Base-by-base conservation (phyloP, 2,113 vertebrate species). In the Gallinago undulata region DNA sequence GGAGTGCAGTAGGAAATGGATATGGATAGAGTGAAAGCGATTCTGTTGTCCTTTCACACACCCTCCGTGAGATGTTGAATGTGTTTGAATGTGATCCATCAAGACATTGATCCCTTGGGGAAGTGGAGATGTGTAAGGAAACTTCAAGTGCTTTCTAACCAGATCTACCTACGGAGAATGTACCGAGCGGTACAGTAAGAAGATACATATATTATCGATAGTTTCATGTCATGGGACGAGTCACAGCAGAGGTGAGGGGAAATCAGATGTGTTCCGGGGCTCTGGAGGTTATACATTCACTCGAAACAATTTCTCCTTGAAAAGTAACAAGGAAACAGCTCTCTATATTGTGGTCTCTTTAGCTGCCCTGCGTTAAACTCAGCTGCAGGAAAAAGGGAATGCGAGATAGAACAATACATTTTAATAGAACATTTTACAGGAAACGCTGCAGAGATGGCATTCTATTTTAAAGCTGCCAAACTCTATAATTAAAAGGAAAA, bases 51-150 rank as follows among this genome's bases (percentile, higher is more conserved):
- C 96, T 97, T 97, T 97, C 84, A 94, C 96, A 98, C 97, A 97
- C 97, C 92, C 97, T 97, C 93, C 76, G 90, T 95, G 96, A 98
- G 98, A 97, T 93, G 97, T 97, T 97, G 95, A 97, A 97, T 96
- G 92, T 94, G 92, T 96, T 96, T 98, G 96, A 98, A 96, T 97
- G 97, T 94, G 97, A 98, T 98, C 98, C 97, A 98, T 98, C 97
- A 98, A 96, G 91, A 86, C 96, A 98, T 97, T 97, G 98, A 98
- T 98, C 97, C 93, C 90, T 48, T 92, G 77, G 94, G 97, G 96
- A 97, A 97, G 96, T 63, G 77, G 94, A 96, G 94, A 97, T 97
- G 94, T 85, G 96, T 89, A 95, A 94, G 92, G 92, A 96, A 97
- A 96, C 92, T 93, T 97, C 96, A 97, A 96, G 89, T 93, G 82